A percentile compares a stretch with the other conserved stretches of the same genome.
phyloP scores from a whole-genome alignment of 92 coral and sea anemone species.

The Muricea muricata region DNA sequence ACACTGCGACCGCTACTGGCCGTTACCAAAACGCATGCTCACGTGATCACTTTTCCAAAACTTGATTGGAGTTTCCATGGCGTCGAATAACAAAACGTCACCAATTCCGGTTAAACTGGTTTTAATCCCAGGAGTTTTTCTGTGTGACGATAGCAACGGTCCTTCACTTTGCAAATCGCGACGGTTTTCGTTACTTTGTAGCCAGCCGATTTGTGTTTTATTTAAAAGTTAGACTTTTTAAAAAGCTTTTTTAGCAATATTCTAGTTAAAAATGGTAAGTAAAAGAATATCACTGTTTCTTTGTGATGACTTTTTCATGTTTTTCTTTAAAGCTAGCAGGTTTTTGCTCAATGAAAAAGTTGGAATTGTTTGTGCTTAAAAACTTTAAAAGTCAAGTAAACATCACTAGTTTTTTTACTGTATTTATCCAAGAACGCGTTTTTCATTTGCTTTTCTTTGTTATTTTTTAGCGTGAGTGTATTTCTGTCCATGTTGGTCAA shows the following conservation, averaged over 20 bases:
- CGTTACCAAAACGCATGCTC: neutral
- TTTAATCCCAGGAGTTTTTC: too few species aligned
- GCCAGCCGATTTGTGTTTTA: constrained; percentile 20
- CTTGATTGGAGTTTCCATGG: constrained; percentile 47
- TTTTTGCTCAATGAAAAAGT: neutral
- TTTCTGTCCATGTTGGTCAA: constrained; percentile 96
- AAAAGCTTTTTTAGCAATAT: neutral
- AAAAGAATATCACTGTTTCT: neutral
- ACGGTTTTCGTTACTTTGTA: constrained; percentile 47
- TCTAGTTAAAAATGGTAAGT: constrained; percentile 43
- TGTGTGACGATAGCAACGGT: neutral
- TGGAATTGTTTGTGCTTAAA: neutral
- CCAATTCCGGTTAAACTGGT: neutral
- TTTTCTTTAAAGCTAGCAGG: neutral
- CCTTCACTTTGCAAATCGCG: constrained; percentile 35
- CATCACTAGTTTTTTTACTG: neutral
- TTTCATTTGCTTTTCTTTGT: neutral
- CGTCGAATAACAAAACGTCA: constrained; percentile 9
- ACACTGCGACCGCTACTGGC: neutral
- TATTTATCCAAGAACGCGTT: neutral
- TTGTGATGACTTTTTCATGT: neutral
- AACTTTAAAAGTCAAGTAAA: neutral
- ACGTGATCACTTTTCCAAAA: neutral
- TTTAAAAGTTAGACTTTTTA: neutral
- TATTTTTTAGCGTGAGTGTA: constrained; percentile 91